Conservation (phyloP, 2,888 invertebrate species). For the Hermaeophaga mercurialis region DNA sequence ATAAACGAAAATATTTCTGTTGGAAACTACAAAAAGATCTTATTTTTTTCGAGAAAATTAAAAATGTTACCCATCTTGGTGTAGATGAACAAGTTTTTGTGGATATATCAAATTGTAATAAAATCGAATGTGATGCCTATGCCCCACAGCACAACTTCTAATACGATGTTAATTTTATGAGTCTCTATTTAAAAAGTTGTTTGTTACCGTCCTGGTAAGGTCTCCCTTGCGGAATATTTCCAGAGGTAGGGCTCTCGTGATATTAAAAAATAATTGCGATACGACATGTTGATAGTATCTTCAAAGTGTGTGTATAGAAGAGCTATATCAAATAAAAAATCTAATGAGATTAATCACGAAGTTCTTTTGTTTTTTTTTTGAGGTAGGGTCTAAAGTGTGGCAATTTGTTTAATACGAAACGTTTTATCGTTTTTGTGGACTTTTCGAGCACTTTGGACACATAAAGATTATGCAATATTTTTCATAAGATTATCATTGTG, state of each 20-base stretch:
- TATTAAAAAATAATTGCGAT: constrained; percentile 7
- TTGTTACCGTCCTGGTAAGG: no score
- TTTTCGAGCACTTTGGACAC: background rate
- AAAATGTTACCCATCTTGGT: no score
- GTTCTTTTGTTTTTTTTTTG: constrained; percentile 6
- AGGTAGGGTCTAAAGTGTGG: constrained; percentile 1
- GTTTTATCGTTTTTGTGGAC: constrained; percentile 2
- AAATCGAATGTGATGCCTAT: no score
- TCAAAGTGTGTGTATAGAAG: constrained; percentile 1
- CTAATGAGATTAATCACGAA: constrained; percentile 13
- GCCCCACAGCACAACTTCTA: no score
- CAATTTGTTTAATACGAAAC: constrained; percentile 9
- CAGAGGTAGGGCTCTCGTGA: constrained; percentile 2
- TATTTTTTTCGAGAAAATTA: no score
- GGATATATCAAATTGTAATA: no score
- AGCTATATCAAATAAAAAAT: constrained; percentile 13
- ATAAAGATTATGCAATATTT: background rate
- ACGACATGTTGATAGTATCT: constrained; percentile 10
- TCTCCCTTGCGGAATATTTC: background rate
- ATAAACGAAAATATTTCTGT: no score
- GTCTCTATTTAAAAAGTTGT: no score
- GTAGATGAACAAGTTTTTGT: no score
- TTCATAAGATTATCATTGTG: no score
- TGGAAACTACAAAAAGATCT: no score
- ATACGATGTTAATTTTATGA: no score